A percentile compares a stretch with the other conserved stretches of the same genome.
Conservation (phyloP, 2,797 vertebrate genomes). For the Danio albolineatus region DNA sequence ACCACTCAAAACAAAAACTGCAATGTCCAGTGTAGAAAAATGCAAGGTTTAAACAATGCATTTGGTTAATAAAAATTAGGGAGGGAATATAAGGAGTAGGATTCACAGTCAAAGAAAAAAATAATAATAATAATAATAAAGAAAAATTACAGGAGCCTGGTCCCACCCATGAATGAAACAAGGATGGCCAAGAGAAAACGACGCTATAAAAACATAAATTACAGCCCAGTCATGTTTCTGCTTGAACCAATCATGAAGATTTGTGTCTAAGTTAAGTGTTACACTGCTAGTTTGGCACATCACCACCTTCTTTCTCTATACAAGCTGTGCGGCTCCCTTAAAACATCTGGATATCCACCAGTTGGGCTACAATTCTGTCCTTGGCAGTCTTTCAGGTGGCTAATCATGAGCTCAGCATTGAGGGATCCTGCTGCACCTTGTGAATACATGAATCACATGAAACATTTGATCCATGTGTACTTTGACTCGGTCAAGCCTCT, state of each 20-base stretch:
- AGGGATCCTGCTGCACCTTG: conserved; percentile 40
- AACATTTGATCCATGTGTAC: conserved; percentile 50
- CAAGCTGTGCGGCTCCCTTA: conserved; percentile 5
- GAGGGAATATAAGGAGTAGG: background rate
- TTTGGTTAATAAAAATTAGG: conserved; percentile 11
- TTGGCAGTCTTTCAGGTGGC: conserved; percentile 42
- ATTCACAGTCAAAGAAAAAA: background rate
- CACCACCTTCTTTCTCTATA: background rate
- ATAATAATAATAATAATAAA: conserved; percentile 21
- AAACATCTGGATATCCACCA: conserved; percentile 42
- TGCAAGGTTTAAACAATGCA: too few species aligned
- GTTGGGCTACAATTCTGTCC: conserved; percentile 25
- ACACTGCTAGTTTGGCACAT: conserved; percentile 18
- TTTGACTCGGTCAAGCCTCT: conserved; percentile 41
- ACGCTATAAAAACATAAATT: conserved; percentile 58
- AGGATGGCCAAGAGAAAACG: conserved; percentile 45
- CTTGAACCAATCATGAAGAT: conserved; percentile 54
- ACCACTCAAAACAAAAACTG: too few species aligned
- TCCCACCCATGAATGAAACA: conserved; percentile 37
- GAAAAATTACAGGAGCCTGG: conserved; percentile 13
- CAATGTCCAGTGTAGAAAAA: too few species aligned
- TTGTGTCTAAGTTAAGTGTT: conserved; percentile 11
- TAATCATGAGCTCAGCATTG: conserved; percentile 39
- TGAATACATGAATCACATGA: conserved; percentile 40
- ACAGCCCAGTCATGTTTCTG: conserved; percentile 63